Conservation (phyloP, 2,888 invertebrate species). For the Folsomia manolachei region DNA sequence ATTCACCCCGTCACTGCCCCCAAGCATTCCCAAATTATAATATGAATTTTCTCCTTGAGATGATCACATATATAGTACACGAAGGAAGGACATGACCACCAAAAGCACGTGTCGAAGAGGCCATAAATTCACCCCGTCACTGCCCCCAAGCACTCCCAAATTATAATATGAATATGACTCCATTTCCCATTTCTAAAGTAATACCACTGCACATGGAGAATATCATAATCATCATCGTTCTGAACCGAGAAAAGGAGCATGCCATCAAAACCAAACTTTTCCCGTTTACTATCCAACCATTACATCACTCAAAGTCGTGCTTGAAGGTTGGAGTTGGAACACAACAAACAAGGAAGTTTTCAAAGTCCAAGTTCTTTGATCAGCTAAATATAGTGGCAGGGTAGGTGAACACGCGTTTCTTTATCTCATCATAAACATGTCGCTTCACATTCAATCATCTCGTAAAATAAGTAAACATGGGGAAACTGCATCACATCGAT, state of each 20-base stretch:
- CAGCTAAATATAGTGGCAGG: neutral
- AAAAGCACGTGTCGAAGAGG: slow-evolving; percentile 37
- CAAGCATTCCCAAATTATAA: slow-evolving; percentile 17
- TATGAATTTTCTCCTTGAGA: slow-evolving; percentile 10
- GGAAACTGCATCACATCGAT: neutral
- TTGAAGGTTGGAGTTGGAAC: neutral
- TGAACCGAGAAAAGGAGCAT: neutral
- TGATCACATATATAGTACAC: slow-evolving; percentile 9
- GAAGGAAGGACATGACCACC: slow-evolving; percentile 7
- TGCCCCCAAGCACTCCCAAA: slow-evolving; percentile 17
- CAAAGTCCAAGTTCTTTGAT: neutral
- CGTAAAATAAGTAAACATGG: slow-evolving; percentile 26
- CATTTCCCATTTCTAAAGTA: no score
- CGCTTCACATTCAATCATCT: slow-evolving; percentile 40
- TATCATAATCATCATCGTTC: slow-evolving; percentile 14
- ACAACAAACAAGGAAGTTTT: neutral
- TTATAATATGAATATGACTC: slow-evolving; percentile 14
- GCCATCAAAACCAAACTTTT: neutral
- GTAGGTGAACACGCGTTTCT: slow-evolving; percentile 12
- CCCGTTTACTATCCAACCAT: neutral
- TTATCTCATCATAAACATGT: slow-evolving; percentile 43
- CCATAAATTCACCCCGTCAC: slow-evolving; percentile 33
- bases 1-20: slow-evolving; percentile 27
- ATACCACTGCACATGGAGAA: neutral
- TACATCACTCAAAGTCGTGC: no score